These are phyloP conservation scores for Cercopithecus mona DNA, from an alignment of 2,113 vertebrate species.

Conservation along the genomic window DNA sequence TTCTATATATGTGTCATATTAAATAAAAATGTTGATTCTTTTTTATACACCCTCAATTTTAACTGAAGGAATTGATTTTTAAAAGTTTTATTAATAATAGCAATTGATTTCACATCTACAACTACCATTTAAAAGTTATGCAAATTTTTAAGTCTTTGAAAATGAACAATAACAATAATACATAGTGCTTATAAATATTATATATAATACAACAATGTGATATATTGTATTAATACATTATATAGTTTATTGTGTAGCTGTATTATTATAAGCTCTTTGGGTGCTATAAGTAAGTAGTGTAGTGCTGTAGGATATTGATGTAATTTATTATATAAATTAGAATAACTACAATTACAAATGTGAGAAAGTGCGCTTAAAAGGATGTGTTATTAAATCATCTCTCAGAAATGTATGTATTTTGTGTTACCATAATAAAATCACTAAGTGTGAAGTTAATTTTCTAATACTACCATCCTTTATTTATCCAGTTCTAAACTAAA, in stretches of 20 bases:
- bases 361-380: not conserved
- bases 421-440: not conserved
- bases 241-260: not conserved
- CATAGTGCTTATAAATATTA: not conserved
- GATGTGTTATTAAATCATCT: not conserved
- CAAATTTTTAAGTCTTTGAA: not conserved
- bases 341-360: not conserved
- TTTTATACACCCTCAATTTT: slow-evolving; percentile 1
- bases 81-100: not conserved
- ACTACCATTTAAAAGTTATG: not conserved
- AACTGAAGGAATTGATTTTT: slow-evolving; percentile 4
- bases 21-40: not conserved
- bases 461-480: not conserved
- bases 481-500: not conserved
- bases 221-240: not conserved
- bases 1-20: not conserved
- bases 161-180: not conserved
- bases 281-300: not conserved
- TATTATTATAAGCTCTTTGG: not conserved
- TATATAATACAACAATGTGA: not conserved
- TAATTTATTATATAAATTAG: not conserved
- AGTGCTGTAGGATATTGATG: not conserved
- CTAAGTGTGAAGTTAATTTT: not conserved
- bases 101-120: not conserved
- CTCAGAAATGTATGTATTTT: not conserved